Evolutionary conservation across 2,888 invertebrate genomes (phyloP), one percentile per base, ranked within the genome.

Genomic region (Dynastes hyllus): DNA sequence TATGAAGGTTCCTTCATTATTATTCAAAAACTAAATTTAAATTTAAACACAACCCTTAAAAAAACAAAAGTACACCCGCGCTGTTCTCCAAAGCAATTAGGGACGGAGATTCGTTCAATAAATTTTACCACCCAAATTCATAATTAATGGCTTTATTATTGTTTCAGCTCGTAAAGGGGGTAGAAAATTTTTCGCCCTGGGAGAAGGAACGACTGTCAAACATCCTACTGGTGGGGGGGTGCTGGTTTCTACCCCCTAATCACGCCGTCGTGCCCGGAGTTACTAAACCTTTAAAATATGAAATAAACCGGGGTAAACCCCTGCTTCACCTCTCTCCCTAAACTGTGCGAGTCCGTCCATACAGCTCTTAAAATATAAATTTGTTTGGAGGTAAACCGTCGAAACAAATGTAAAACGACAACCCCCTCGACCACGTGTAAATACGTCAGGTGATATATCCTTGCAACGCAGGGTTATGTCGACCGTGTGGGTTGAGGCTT

Each of bases 211-310:
- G 78, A 82, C 80, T 82, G 82, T 80, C 82, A 83, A 84, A 85
- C 79, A 83, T 84, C 78, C 83, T 83, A 79, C 81, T 86, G 82
- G 80, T 86, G 80, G 82, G 85, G 82, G 80, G 80, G 82, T 85
- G 81, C 82, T 86, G 77, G 84, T 85, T 81, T 85, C 80, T 84
- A 82, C 81, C 83, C 79, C 76, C 69, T 76, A 79, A 76, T 61
- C 76, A 79, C 76, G 70, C 81, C 81, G 79, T 69, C 53, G 58
- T 76, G 53, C 76, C 78, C 71, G n/a, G n/a, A n/a, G n/a, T n/a
- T n/a, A n/a, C n/a, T n/a, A n/a, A n/a, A n/a, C n/a, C n/a, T n/a
- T n/a, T n/a, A n/a, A n/a, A n/a, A n/a, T n/a, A n/a, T 40, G 58
- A 73, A 73, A 73, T 58, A 73, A 22, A 73, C 73, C 73, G 58